Base-by-base conservation (phyloP, 2,113 vertebrate species). In the Ploceus nigricollis region DNA sequence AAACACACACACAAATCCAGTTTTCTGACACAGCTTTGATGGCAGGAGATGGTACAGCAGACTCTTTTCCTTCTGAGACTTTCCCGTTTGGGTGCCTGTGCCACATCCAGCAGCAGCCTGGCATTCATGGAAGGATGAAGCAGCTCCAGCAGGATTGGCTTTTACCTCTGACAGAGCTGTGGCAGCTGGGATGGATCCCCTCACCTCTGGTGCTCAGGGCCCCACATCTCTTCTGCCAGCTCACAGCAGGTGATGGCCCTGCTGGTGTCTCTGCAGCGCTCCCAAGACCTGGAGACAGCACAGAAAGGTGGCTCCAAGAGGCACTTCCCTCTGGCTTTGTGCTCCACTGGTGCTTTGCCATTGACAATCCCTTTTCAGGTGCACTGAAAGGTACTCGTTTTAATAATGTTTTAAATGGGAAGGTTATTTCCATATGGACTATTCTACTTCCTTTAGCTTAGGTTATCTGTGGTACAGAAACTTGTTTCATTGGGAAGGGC, bases 41-140 rank as follows among this genome's bases (percentile, higher is more conserved):
- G 53, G 44, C 51, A 28, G 53, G 35, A 71, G 60, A 42, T 35
- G 17, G 45, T 3, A 30, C 44, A 83, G 60, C 30, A 66, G 27
- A 11, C 16, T 51, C 30, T 44, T 70, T 77, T 24, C 69, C 23
- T 68, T 11, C 35, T 20, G 53, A 82, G 42, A 54, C 23, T 24
- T 75, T 68, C 48, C 31, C 17, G 0, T 61, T 37, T 40, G 1
- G 0, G 6, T 11, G 3, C 54, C 77, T 73, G 24, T 83, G 64
- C 45, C 39, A 5, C 4, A 1, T n/a, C 37, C 54, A 53, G 64
- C 42, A 13, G 2, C 47, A 35, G 25, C 10, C 11, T 0, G 0
- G 47, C 0, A 0, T 10, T 54, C 68, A 9, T 0, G 0, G 63
- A 28, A 60, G 27, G 39, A 16, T 21, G 75, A 51, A 57, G 48